Evolutionary conservation across 2,113 vertebrate species (phyloP), one percentile per base, ranked within the genome.

Genomic region (Pogonocichla stellata): DNA sequence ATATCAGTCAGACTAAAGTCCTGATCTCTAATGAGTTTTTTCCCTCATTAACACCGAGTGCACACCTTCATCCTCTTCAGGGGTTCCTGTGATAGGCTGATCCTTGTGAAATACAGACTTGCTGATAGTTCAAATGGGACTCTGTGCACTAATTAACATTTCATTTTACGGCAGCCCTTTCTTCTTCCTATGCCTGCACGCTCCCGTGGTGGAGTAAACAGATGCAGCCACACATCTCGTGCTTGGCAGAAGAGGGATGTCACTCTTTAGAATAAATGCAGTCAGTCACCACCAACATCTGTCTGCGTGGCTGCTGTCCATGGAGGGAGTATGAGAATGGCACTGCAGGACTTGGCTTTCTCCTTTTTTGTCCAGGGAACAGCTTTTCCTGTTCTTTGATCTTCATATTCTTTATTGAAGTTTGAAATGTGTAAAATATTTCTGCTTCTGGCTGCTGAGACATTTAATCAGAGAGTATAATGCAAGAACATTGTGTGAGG

Each of bases 261-360:
- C 97, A 97, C 85, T 95, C 94, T 92, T 91, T 16, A 77, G 93
- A 96, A 97, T 92, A 84, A 94, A 96, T 91, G 67, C 57, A 74
- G 70, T 90, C 88, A 94, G 97, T 97, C 97, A 98, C 92, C 95
- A 97, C 78, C 96, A 97, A 84, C 98, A 98, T 97, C 98, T 98
- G 98, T 90, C 97, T 95, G 40, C 8, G 29, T 93, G 95, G 97
- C 96, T 95, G 93, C 90, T 8, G 88, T 91, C 92, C 97, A 96
- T 61, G 86, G 28, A 50, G 42, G 10, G 95, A 91, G 64, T 77
- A 72, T 47, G 95, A 77, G 57, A 87, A 73, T 94, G 96, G 92
- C 84, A 66, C 45, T 56, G 90, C 91, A 95, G 91, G 90, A 78
- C 94, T 96, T 97, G 79, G 88, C 92, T 84, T 67, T 87, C 54